Evolutionary conservation across 2,888 invertebrate genomes (phyloP).

Genomic region (Andrena dorsata): DNA sequence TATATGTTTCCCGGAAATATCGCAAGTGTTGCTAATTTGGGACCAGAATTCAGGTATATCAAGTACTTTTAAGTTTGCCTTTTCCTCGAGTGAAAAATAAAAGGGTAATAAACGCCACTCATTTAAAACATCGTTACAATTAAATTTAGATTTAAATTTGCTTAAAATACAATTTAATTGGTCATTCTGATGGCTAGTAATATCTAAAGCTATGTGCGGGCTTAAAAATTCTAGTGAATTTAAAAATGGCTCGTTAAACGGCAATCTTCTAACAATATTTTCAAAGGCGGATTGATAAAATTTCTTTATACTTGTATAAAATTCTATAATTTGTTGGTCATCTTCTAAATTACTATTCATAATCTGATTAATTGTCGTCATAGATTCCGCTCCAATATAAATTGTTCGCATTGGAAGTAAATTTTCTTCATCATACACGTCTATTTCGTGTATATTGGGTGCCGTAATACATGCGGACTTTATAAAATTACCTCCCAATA

Average conservation of each 20-base stretch:
- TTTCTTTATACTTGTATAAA: not conserved
- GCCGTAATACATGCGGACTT: not conserved
- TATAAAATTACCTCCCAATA: slow-evolving; percentile 1
- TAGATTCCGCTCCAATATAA: not conserved
- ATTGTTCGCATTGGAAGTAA: not conserved
- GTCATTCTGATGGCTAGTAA: not conserved
- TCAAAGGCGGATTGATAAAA: slow-evolving; percentile 4
- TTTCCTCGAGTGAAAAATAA: slow-evolving; percentile 1
- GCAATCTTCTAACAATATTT: not conserved
- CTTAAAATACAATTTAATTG: not conserved
- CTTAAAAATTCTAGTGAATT: not conserved
- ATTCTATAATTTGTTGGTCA: not conserved
- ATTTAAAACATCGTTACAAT: not conserved
- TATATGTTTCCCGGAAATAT: not conserved
- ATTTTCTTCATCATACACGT: slow-evolving; percentile 3
- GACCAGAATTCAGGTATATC: slow-evolving; percentile 6
- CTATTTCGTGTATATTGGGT: not conserved
- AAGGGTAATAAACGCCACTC: slow-evolving; percentile 2
- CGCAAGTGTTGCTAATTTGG: not conserved
- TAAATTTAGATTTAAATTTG: not conserved
- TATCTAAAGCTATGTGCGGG: not conserved
- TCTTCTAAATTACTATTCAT: not conserved
- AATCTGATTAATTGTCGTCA: not conserved
- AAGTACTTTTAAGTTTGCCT: not conserved
- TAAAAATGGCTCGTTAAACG: not conserved